phyloP scores from a whole-genome alignment of 2,113 vertebrate species.

The Philantomba maxwellii region DNA sequence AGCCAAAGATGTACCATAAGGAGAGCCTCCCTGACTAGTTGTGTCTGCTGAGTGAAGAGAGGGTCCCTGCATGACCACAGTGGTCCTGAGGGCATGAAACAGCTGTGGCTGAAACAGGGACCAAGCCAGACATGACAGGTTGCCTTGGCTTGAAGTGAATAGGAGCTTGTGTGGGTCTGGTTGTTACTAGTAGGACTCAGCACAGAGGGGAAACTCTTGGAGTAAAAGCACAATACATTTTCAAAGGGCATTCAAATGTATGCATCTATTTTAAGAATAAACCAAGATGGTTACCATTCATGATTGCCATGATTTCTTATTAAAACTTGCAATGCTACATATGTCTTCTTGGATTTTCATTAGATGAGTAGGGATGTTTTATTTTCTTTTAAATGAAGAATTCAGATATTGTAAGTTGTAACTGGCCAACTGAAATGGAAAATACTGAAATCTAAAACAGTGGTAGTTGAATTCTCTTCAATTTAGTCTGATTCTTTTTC shows the following conservation, averaged over 20 bases:
- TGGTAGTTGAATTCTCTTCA: background rate
- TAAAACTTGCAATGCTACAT: background rate
- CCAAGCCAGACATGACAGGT: too few relatives aligned
- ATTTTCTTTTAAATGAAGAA: slow-evolving; percentile 27
- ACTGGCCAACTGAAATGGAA: background rate
- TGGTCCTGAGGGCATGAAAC: too few relatives aligned
- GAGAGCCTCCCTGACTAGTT: background rate
- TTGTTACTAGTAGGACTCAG: background rate
- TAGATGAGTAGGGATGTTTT: slow-evolving; percentile 25
- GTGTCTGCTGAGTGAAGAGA: background rate
- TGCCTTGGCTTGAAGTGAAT: background rate
- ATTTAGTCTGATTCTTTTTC: background rate
- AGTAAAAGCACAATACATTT: background rate
- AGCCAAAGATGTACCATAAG: background rate
- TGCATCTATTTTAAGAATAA: background rate
- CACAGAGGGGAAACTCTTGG: background rate
- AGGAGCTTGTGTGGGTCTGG: background rate
- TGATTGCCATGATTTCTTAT: slow-evolving; percentile 34
- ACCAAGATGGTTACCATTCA: background rate
- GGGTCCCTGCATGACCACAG: rapidly evolving
- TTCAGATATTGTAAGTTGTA: background rate
- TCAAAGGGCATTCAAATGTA: background rate
- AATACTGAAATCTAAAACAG: background rate
- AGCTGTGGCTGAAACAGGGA: background rate
- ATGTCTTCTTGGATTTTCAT: background rate